Percentiles rank a stretch among this genome's conserved stretches.
Evolutionary conservation across 64 coral and sea anemone species (phyloP).

Genomic region (Pocillopora damicornis): DNA sequence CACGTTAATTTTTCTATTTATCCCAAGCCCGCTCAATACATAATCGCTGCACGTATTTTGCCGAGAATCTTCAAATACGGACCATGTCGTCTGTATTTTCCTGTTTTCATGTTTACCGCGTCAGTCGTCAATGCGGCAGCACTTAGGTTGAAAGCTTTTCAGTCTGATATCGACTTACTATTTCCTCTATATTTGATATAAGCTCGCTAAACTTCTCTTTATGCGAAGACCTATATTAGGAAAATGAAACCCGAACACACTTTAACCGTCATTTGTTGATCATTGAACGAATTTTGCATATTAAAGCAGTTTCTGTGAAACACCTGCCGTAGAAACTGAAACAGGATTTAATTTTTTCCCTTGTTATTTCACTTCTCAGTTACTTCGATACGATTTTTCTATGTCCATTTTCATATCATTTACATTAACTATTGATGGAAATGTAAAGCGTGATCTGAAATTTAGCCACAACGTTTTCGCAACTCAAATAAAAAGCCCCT

Average conservation of each 20-base stretch:
- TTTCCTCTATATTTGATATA: not conserved
- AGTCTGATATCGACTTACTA: not conserved
- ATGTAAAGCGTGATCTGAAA: not conserved
- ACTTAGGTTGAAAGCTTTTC: no score
- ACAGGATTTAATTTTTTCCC: not conserved
- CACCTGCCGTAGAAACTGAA: not conserved
- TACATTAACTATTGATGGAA: not conserved
- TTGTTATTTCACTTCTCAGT: not conserved
- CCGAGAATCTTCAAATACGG: no score
- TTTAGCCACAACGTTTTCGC: not conserved
- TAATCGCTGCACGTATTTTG: no score
- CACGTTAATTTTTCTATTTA: no score
- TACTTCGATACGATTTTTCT: no score
- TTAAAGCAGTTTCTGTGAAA: not conserved
- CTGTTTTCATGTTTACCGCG: no score
- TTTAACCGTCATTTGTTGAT: not conserved
- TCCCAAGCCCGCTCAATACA: no score
- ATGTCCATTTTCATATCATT: not conserved
- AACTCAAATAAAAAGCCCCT: not conserved
- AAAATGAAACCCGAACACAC: not conserved
- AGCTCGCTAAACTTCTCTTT: not conserved
- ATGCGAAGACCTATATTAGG: not conserved
- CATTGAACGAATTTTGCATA: constrained; percentile 26
- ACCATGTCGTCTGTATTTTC: no score
- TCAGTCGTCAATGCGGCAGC: no score